Evolutionary conservation across 1,140 invertebrate species (phyloP).

Genomic region (Dendrolimus punctatus): DNA sequence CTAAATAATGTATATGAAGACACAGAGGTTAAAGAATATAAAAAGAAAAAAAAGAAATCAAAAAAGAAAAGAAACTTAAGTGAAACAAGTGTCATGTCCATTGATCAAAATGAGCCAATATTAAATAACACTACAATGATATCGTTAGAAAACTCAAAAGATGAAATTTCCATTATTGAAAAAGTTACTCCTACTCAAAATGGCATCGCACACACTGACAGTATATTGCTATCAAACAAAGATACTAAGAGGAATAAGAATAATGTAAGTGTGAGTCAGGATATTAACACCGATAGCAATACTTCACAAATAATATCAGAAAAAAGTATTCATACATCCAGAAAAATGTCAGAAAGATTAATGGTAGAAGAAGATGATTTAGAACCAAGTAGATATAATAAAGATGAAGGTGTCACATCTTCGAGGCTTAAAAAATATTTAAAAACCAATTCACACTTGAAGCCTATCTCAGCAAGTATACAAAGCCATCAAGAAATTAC

Average conservation of each 20-base stretch:
- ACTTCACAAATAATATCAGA: slow-evolving; percentile 8
- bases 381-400: slow-evolving; percentile 6
- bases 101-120: background rate
- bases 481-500: slow-evolving; percentile 14
- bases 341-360: slow-evolving; percentile 35
- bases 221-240: too few species aligned
- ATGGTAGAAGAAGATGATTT: slow-evolving; percentile 35
- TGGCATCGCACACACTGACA: too few species aligned
- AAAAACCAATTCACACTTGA: slow-evolving; percentile 24
- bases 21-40: slow-evolving; percentile 17
- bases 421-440: slow-evolving; percentile 23
- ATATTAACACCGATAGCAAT: background rate
- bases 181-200: too few species aligned
- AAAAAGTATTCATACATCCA: slow-evolving; percentile 9
- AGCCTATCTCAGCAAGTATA: slow-evolving; percentile 6
- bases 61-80: slow-evolving; percentile 7
- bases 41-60: slow-evolving; percentile 25
- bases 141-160: background rate
- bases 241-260: too few species aligned
- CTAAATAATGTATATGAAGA: slow-evolving; percentile 2
- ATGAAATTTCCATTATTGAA: background rate
- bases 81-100: background rate
- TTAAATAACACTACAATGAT: too few species aligned
- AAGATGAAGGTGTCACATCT: slow-evolving; percentile 8
- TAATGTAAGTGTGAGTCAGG: too few species aligned